Conservation (phyloP, 2,888 invertebrate species). For the Eupelmus urozonus region DNA sequence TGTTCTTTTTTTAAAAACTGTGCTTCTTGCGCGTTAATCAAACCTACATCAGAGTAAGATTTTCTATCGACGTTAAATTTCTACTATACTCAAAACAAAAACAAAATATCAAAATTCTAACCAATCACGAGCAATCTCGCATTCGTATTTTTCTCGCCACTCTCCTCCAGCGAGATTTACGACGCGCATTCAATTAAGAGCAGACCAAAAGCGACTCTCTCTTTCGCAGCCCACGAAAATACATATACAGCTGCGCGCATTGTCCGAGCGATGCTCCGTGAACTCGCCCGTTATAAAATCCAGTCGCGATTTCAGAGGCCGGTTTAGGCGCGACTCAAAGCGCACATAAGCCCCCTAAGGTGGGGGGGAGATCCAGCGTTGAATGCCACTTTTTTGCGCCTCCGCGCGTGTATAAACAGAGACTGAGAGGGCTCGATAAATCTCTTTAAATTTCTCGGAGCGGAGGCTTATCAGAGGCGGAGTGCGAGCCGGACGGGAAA, state of each 20-base stretch:
- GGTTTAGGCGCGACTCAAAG: constrained; percentile 15
- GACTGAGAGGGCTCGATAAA: too few relatives aligned
- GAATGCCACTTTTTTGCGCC: too few relatives aligned
- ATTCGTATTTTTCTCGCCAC: constrained; percentile 25
- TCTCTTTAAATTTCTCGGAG: too few relatives aligned
- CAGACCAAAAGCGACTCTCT: constrained; percentile 14
- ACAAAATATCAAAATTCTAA: not conserved
- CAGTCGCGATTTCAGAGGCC: constrained; percentile 27
- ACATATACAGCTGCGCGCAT: constrained; percentile 1
- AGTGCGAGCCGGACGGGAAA: too few relatives aligned
- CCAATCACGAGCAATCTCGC: not conserved
- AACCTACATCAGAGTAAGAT: too few relatives aligned
- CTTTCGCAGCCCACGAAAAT: constrained; percentile 25
- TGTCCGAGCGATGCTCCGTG: constrained; percentile 33
- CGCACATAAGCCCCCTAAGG: not conserved
- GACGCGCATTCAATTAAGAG: constrained; percentile 24
- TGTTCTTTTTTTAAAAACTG: too few relatives aligned
- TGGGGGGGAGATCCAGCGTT: not conserved
- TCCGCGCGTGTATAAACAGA: too few relatives aligned
- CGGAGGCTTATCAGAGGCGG: too few relatives aligned
- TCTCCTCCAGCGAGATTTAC: constrained; percentile 19
- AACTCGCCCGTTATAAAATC: constrained; percentile 39
- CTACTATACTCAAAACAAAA: too few relatives aligned
- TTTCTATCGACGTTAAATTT: too few relatives aligned
- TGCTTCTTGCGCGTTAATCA: too few relatives aligned